phyloP scores from a whole-genome alignment of 2,888 invertebrate species.

The Platypus cylindrus region DNA sequence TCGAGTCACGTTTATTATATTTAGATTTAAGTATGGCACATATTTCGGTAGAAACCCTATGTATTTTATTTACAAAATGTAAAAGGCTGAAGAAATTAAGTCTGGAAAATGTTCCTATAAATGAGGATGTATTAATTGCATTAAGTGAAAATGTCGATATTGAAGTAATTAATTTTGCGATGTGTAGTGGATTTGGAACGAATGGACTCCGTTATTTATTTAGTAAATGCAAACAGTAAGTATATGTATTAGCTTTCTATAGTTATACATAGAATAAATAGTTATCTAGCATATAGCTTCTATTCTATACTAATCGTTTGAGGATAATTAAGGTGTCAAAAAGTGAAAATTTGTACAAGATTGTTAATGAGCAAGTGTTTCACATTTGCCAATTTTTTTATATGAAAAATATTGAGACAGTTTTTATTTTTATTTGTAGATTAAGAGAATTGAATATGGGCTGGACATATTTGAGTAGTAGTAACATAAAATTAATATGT shows the following conservation, averaged over 20 bases:
- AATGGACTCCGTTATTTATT: conserved; percentile 51
- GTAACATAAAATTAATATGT: conserved; percentile 48
- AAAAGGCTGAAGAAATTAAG: conserved; percentile 66
- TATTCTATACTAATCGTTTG: no score
- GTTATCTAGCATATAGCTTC: background rate
- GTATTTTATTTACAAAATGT: conserved; percentile 50
- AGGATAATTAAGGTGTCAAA: no score
- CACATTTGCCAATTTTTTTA: no score
- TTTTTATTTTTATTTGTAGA: conserved; percentile 35
- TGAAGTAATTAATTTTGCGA: conserved; percentile 72
- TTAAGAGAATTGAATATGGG: conserved; percentile 63
- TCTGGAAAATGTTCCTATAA: conserved; percentile 61
- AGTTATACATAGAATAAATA: background rate
- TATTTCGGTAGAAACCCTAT: conserved; percentile 45
- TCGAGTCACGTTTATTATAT: conserved; percentile 55
- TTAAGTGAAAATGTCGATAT: conserved; percentile 55
- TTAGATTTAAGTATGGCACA: conserved; percentile 76
- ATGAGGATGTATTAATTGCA: conserved; percentile 49
- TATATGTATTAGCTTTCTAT: conserved; percentile 7
- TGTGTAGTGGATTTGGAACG: conserved; percentile 60
- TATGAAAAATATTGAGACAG: background rate
- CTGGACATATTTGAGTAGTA: conserved; percentile 59
- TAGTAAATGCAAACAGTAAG: conserved; percentile 45
- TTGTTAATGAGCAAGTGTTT: no score
- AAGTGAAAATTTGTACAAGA: no score